These are phyloP conservation scores for Sphyrna mokarran DNA, from an alignment of 2,113 vertebrate species.

Conservation along the genomic window DNA sequence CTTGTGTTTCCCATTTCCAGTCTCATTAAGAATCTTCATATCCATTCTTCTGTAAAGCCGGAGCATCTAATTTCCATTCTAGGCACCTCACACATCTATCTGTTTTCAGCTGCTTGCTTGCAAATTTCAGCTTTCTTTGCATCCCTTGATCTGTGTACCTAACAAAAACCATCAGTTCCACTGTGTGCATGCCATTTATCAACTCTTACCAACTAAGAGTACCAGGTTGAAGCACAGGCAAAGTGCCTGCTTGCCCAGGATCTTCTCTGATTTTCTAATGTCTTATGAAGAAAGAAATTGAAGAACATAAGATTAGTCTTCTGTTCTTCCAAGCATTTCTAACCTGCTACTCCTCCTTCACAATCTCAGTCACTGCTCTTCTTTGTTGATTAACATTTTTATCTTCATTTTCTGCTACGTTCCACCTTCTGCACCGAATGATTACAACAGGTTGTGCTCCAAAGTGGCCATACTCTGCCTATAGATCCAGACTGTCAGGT, in stretches of 20 bases:
- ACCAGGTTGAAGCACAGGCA: neutral
- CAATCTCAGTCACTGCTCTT: neutral
- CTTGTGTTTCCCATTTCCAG: neutral
- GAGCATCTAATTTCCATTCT: neutral
- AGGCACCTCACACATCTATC: neutral
- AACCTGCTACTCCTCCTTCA: neutral
- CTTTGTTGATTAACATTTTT: neutral
- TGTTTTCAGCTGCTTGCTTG: neutral
- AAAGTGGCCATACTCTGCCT: neutral
- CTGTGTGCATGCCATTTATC: neutral
- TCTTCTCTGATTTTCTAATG: neutral
- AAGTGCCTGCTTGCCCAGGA: neutral
- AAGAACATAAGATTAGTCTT: neutral
- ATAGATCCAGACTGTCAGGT: no score
- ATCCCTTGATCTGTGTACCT: neutral
- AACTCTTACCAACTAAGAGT: neutral
- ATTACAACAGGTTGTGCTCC: neutral
- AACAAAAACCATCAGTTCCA: neutral
- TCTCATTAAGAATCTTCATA: neutral
- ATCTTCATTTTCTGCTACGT: neutral
- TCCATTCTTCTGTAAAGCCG: neutral
- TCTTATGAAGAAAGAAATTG: neutral
- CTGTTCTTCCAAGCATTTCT: neutral
- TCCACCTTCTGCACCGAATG: neutral
- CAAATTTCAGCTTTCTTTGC: neutral